Evolutionary conservation across 2,113 vertebrate species (phyloP).

Genomic region (Poeciliopsis retropinna): DNA sequence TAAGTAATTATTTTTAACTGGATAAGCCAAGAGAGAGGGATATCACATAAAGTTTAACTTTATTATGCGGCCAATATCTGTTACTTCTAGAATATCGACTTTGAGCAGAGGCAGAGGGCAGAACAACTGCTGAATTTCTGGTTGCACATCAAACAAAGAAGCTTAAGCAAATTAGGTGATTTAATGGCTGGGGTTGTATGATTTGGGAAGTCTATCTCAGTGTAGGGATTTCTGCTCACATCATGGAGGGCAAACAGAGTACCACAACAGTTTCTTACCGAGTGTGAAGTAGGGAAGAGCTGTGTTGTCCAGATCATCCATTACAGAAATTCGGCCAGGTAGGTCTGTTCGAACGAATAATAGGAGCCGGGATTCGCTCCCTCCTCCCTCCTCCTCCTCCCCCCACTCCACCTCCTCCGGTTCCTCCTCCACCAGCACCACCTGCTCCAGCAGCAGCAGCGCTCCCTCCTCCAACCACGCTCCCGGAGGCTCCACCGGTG

Average conservation of each 20-base stretch:
- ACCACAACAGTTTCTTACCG: conserved; percentile 81
- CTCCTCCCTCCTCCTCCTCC: conserved; percentile 57
- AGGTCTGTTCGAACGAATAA: conserved; percentile 95
- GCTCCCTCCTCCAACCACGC: conserved; percentile 61
- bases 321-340: conserved; percentile 92
- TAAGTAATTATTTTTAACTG: conserved; percentile 48
- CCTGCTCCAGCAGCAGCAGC: conserved; percentile 44
- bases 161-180: background rate
- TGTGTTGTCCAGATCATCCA: conserved; percentile 98
- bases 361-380: conserved; percentile 90
- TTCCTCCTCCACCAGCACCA: conserved; percentile 70
- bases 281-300: conserved; percentile 98
- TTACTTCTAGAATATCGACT: background rate
- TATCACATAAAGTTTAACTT: conserved; percentile 3
- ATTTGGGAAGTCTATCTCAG: background rate
- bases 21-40: conserved; percentile 27
- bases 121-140: background rate
- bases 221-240: background rate
- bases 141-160: background rate
- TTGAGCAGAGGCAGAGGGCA: background rate
- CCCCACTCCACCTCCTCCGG: conserved; percentile 66
- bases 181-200: background rate
- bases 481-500: conserved; percentile 83
- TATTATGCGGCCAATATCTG: conserved; percentile 13
- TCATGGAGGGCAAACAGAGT: conserved; percentile 7